Evolutionary conservation across 2,113 vertebrate species (phyloP).

Genomic region (Microtus montanus): DNA sequence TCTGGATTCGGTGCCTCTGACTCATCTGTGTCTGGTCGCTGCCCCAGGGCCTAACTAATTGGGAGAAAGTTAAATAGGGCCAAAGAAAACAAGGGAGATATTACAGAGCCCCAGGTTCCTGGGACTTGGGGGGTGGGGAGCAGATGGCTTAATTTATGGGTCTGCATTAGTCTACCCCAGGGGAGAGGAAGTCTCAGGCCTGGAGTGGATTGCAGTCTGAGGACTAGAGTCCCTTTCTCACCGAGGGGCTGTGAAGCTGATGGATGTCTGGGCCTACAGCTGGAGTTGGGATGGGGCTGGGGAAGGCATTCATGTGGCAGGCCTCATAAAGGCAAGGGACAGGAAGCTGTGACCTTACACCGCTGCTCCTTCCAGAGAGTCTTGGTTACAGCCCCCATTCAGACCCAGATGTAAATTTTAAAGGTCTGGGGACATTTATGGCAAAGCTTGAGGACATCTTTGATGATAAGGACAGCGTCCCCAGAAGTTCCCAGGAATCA

Average conservation of each 20-base stretch:
- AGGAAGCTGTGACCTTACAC: background rate
- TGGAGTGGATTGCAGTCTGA: background rate
- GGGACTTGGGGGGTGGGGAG: conserved; percentile 49
- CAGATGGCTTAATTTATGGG: conserved; percentile 72
- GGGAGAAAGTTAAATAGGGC: conserved; percentile 16
- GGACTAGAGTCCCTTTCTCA: conserved; percentile 10
- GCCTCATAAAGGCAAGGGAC: conserved; percentile 32
- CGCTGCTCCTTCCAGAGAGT: background rate
- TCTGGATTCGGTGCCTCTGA: conserved; percentile 49
- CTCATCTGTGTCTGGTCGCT: conserved; percentile 54
- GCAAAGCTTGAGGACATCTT: background rate
- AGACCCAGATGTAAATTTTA: background rate
- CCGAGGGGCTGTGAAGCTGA: conserved; percentile 56
- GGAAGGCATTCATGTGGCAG: conserved; percentile 18
- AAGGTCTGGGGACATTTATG: background rate
- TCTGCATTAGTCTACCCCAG: background rate
- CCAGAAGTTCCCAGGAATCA: background rate
- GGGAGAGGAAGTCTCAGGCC: conserved; percentile 43
- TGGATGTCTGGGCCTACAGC: background rate
- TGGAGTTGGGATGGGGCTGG: conserved; percentile 46
- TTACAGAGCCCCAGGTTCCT: conserved; percentile 19
- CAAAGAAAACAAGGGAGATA: conserved; percentile 53
- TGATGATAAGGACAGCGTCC: background rate
- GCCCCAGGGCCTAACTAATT: conserved; percentile 45
- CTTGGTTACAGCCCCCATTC: background rate